Base-by-base conservation (phyloP, 2,888 invertebrate genomes). In the Abrostola tripartita region DNA sequence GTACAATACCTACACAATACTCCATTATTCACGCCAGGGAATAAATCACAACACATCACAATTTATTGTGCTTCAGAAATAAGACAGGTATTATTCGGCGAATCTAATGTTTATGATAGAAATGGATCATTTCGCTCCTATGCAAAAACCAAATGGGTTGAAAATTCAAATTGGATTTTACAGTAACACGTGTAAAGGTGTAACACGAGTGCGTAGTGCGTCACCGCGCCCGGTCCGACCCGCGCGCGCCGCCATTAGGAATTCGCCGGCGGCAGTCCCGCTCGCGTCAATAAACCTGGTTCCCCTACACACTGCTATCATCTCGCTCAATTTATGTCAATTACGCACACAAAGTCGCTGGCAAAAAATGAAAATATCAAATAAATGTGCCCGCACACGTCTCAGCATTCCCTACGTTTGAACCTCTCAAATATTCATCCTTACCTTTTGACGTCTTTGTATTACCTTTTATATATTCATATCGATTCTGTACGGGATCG, bases 391-490 rank as follows among this genome's bases (percentile, higher is more conserved):
- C 76, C 61, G 69, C 74, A 75, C 81, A 78, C 80, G 72, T 71
- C 76, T 72, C 76, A 54, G 60, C 76, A 61, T 65, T 63, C 57
- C 60, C 70, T 66, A 70, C 71, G 69, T 79, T 74, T 65, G 65
- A 78, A 74, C 78, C 76, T 79, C 81, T 87, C 82, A 85, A 85
- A 87, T 87, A 87, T 88, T 88, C 88, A 88, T 82, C 75, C 78
- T 78, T 79, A 78, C 79, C 83, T 82, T 83, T 81, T 74, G 79
- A 78, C 75, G 79, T 74, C 82, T 85, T 83, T 85, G 85, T 88
- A 81, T 83, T 83, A 83, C 78, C 75, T 74, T 76, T 74, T 76
- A 74, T 68, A 75, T 75, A 76, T 80, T 81, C 78, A 78, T 78
- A 81, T 77, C 68, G 72, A 70, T 68, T 61, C 66, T 52, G 68